Base-by-base conservation (phyloP, 2,113 vertebrate species). In the Prunella himalayana region DNA sequence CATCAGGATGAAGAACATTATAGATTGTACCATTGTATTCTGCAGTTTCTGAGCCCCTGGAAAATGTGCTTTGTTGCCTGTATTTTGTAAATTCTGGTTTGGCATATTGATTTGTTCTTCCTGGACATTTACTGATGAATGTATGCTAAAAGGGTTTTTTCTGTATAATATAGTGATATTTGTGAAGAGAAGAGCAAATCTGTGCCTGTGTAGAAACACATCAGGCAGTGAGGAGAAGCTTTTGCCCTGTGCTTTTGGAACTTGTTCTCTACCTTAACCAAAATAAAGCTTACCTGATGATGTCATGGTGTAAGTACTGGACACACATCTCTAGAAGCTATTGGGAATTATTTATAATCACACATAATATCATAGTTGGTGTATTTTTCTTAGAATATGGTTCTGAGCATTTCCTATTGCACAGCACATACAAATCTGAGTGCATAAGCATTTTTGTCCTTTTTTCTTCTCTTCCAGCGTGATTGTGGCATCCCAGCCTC, bases 211-310 rank as follows among this genome's bases (percentile, higher is more conserved):
- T 23, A 77, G 66, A 65, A 82, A 37, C 24, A 81, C 33, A 10
- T 31, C 45, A 90, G 49, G 42, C 28, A 56, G 24, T 11, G 9
- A 65, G 78, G 76, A 82, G 68, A 56, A 51, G 64, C 69, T 92
- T 88, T 88, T 73, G 70, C 54, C 18, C 25, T 28, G 4, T 51
- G 35, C 61, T 57, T 91, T 68, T 86, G 73, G 65, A 82, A 76
- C 23, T 35, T 88, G 39, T 51, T 75, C 76, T 83, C 64, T 60
- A 15, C 53, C 56, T 86, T 66, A 44, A 56, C 54, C 33, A 9
- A 64, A 90, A 93, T 92, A 96, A 96, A 96, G 56, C 53, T 86
- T 71, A 45, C 35, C 9, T 8, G 20, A 10, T 35, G 27, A 33
- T 15, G 31, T 37, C 24, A 3, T 49, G n/a, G 23, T 81, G 56